Evolutionary conservation across 2,888 invertebrate species (phyloP), one percentile per base, ranked within the genome.

Genomic region (Xestia rhomboidea): DNA sequence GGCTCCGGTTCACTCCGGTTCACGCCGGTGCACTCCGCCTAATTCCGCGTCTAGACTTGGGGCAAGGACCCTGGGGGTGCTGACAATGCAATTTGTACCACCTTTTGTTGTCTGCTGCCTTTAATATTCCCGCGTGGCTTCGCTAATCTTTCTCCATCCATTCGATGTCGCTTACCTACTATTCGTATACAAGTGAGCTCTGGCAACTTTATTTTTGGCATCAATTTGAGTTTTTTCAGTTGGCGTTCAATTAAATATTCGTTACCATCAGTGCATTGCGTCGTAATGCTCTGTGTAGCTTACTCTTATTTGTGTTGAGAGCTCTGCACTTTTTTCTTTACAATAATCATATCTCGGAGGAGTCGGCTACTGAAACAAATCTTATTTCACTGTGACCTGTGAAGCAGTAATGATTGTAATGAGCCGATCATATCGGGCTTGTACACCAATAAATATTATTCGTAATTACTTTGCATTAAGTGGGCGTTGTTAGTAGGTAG

Each of bases 31-130:
- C 84, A 82, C 80, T 85, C 76, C 81, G 78, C 87, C 89, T 90
- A 89, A 92, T 91, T 90, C 91, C 88, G 88, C 81, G 94, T 93
- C 94, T 93, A 94, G 93, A 89, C 89, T 83, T 80, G 75, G 93
- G 91, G 88, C 88, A 92, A 92, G 87, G 91, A 92, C 92, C 93
- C 83, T 85, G 82, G 79, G 79, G 79, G 62, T 82, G 77, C 73
- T 79, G 79, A 82, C 80, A 72, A 86, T 86, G 84, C 82, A 87
- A 85, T 86, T 84, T 87, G 81, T 82, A 73, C 84, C 77, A 87
- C 86, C 89, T 90, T 90, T 90, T 91, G 91, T 90, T 87, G 91
- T 91, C 90, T 91, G 87, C 79, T 81, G 44, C 73, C 72, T 78
- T 60, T 54, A 62, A 79, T 77, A 69, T 54, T 77, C 62, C 73